Evolutionary conservation across 92 coral and sea anemone genomes (phyloP), one percentile per base, ranked within the genome.

Genomic region (Zoanthus sansibaricus): DNA sequence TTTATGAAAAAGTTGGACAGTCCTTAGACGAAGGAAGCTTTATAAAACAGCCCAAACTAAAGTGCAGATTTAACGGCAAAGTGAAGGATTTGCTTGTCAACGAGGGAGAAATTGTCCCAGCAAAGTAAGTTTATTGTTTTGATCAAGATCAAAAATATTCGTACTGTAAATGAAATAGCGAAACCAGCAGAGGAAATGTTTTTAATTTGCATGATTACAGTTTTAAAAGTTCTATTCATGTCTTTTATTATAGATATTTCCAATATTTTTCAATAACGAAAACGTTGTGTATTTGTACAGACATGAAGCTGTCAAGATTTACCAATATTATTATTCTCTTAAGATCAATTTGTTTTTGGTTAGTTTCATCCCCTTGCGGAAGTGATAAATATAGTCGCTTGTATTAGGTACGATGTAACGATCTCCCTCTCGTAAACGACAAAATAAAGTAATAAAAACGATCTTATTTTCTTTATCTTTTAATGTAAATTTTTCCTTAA

Each of bases 41-140:
- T 78, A 89, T 95, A 70, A 91, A 92, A 77, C 98, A 95, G 84
- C 99, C 99, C 69, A 97, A 97, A 90, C 88, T 97, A 83, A 97
- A 94, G 90, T 86, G 95, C 42, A 82, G 82, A 66, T 86, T 87
- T 80, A 89, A 95, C 84, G 98, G 99, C 21, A 90, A 86, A 75
- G 95, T 97, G 58, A 91, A 93, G 68, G 90, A 93, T 75, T 83
- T 97, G 33, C 95, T 97, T 46, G 98, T 95, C 49, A 71, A 88
- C 46, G 98, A 97, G 86, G 99, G 99, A 62, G 98, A 97, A 52
- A 87, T 92, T 66, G 98, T 97, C 66, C 90, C 94, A 6, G 89
- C 96, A 68, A 93, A 98, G 99, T 97, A 84, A 93, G 92, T 31
- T 7, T n/a, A 30, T 58, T 75, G n/a, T 14, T 9, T 15, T n/a